Conservation (phyloP, 2,113 vertebrate genomes). For the Rhipidura dahli region DNA sequence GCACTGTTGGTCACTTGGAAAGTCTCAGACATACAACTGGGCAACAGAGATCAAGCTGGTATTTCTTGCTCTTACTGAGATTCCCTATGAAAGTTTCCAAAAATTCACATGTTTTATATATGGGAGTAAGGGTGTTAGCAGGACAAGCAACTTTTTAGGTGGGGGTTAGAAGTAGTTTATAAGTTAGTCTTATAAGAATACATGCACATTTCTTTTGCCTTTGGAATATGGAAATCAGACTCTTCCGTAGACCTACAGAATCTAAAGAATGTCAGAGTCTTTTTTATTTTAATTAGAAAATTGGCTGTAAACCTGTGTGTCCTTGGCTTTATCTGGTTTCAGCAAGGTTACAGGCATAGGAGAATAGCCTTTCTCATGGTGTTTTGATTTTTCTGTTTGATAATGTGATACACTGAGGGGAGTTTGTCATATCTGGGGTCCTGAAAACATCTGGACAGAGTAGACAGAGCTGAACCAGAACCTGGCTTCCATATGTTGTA, state of each 20-base stretch:
- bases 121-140: background rate
- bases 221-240: background rate
- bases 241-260: background rate
- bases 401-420: rapidly evolving
- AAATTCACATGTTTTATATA: background rate
- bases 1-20: background rate
- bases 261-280: background rate
- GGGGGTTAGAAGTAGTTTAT: background rate
- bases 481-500: background rate
- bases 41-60: background rate
- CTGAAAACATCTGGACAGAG: background rate
- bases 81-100: background rate
- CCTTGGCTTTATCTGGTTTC: background rate
- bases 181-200: background rate
- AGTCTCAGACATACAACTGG: background rate
- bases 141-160: background rate
- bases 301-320: background rate
- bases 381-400: background rate
- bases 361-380: background rate
- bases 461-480: background rate
- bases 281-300: background rate
- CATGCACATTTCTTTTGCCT: background rate
- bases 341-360: background rate
- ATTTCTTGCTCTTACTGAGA: background rate
- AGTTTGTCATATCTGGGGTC: background rate